A percentile compares a stretch with the other conserved stretches of the same genome.
Evolutionary conservation across 2,888 invertebrate species (phyloP).

Genomic region (Eupithecia abbreviata): DNA sequence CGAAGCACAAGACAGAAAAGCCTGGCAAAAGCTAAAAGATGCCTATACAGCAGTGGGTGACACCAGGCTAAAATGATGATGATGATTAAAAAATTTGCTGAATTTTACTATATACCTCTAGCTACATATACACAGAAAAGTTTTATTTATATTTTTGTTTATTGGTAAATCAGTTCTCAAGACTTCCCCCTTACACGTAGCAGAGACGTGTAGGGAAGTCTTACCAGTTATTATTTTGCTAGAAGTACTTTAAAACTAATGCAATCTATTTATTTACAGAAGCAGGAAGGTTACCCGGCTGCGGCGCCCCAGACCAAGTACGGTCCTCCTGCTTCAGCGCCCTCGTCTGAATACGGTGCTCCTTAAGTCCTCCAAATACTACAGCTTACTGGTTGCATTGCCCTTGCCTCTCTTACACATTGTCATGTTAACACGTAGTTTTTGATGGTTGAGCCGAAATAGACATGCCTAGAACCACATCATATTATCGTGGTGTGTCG

Average conservation of each 20-base stretch:
- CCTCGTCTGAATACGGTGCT: constrained; percentile 85
- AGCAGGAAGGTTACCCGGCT: constrained; percentile 84
- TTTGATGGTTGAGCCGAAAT: background rate
- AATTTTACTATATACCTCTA: too few species aligned
- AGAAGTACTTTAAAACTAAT: background rate
- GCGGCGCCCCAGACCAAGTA: constrained; percentile 73
- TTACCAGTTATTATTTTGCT: background rate
- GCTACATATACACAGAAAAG: too few species aligned
- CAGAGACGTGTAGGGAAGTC: too few species aligned
- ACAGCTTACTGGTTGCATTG: constrained; percentile 52
- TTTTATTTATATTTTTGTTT: too few species aligned
- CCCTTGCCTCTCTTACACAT: constrained; percentile 49
- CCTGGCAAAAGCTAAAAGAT: background rate
- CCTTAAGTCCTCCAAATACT: constrained; percentile 68
- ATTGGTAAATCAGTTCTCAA: too few species aligned
- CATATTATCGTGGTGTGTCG: too few species aligned
- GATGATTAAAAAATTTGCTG: background rate
- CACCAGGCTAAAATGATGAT: background rate
- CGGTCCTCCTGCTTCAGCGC: constrained; percentile 78
- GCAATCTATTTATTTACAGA: constrained; percentile 64
- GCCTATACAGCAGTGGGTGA: background rate
- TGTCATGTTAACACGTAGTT: background rate
- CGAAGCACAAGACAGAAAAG: background rate
- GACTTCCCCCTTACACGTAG: too few species aligned
- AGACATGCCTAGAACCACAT: too few species aligned